Evolutionary conservation across 2,888 invertebrate species (phyloP), one percentile per base, ranked within the genome.

Genomic region (Amorpha juglandis): DNA sequence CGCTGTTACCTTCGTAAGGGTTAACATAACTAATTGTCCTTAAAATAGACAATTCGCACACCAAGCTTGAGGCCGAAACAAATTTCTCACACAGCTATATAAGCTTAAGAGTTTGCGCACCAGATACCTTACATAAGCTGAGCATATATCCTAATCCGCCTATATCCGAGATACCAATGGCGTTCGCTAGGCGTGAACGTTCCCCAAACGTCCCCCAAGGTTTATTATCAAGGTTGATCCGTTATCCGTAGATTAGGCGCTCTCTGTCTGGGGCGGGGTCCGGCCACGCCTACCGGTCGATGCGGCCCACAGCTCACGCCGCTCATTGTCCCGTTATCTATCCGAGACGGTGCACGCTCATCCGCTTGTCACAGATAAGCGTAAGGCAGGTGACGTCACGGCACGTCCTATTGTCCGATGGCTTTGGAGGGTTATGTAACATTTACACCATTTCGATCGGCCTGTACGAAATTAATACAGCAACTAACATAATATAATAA

Each of bases 191-290:
- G 89, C 90, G 88, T 85, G 76, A 80, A 89, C 91, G 81, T 86
- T 88, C 79, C 82, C 82, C 80, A 84, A 84, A 86, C 90, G 87
- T 87, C 90, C 89, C 88, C 91, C 91, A 88, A 90, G 88, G 84
- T 80, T 90, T 88, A 91, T 86, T n/a, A n/a, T n/a, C n/a, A n/a
- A n/a, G n/a, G 86, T 86, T 91, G 88, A 92, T 92, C 92, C 92
- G 87, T 90, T 92, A 93, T 91, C 90, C 91, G 84, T 76, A 90
- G 93, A 93, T 93, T 92, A 93, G 90, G 78, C 84, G 88, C 78
- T 87, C 87, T 87, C 87, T 84, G 85, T 86, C 86, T 86, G 79
- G 86, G 92, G 92, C 90, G 91, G 90, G 88, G 89, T 84, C 85
- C 72, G 74, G 86, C 87, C 91, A 90, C 91, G 92, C 92, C 92